Evolutionary conservation across 2,888 invertebrate species (phyloP).

Genomic region (Drosophila quinaria): DNA sequence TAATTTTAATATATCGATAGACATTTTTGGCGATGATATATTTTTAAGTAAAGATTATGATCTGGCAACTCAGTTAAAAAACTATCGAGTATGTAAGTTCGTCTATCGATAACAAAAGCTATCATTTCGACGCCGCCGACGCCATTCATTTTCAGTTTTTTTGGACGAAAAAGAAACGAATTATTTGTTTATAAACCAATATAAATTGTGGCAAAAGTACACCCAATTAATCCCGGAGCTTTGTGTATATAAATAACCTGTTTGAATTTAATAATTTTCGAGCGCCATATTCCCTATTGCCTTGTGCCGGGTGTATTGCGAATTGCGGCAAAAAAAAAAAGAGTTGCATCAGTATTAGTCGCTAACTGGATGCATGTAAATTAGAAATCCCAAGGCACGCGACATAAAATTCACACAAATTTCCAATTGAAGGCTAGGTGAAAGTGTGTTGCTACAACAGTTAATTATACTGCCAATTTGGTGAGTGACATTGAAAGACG

Average conservation of each 20-base stretch:
- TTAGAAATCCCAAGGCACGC: constrained; percentile 21
- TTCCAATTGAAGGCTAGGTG: not conserved
- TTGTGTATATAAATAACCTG: constrained; percentile 8
- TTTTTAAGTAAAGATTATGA: too few species aligned
- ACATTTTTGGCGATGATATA: too few species aligned
- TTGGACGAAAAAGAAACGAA: constrained; percentile 21
- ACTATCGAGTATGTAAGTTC: not conserved
- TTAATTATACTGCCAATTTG: constrained; percentile 28
- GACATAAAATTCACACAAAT: constrained; percentile 21
- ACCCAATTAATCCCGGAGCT: not conserved
- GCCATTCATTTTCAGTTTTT: constrained; percentile 55
- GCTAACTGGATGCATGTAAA: constrained; percentile 27
- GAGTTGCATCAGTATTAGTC: constrained; percentile 66
- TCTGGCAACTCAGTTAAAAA: not conserved
- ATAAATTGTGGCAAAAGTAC: constrained; percentile 13
- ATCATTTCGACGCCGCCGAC: constrained; percentile 48
- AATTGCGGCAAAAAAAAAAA: constrained; percentile 36
- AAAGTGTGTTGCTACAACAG: constrained; percentile 12
- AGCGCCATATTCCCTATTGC: not conserved
- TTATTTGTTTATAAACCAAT: constrained; percentile 13
- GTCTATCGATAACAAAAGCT: constrained; percentile 23
- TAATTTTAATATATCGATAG: too few species aligned
- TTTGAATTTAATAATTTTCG: not conserved
- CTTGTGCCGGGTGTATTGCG: constrained; percentile 50
- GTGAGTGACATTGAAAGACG: constrained; percentile 41